A percentile compares a stretch with the other conserved stretches of the same genome.
phyloP scores from a whole-genome alignment of 2,888 invertebrate species.

The Zele albiditarsus region DNA sequence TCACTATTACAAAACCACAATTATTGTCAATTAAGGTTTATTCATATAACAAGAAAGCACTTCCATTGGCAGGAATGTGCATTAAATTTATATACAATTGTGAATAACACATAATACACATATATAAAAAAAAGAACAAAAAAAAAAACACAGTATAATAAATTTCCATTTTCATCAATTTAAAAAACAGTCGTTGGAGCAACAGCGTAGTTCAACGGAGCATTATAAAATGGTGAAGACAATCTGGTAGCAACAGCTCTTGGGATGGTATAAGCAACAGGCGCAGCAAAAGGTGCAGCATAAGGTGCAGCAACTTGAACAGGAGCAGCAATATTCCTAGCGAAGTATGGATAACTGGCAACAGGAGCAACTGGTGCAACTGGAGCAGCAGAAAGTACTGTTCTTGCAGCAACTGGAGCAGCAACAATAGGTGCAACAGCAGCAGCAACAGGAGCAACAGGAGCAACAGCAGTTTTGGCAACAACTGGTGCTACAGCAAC shows the following conservation, averaged over 20 bases:
- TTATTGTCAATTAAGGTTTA: constrained; percentile 28
- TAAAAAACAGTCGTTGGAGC: constrained; percentile 32
- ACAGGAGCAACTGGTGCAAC: constrained; percentile 50
- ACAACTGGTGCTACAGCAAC: constrained; percentile 64
- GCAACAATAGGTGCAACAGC: constrained; percentile 37
- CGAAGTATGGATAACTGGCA: constrained; percentile 54
- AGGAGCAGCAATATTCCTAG: constrained; percentile 40
- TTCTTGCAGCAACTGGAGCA: constrained; percentile 32
- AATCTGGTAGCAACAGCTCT: constrained; percentile 61
- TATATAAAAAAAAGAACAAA: constrained; percentile 9
- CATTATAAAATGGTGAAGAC: constrained; percentile 47
- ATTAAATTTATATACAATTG: constrained; percentile 18
- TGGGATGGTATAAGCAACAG: constrained; percentile 56
- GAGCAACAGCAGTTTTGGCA: constrained; percentile 39
- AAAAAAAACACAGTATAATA: too few relatives aligned
- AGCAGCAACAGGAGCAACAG: constrained; percentile 34
- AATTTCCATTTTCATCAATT: constrained; percentile 2
- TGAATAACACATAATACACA: background rate
- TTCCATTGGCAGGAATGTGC: background rate
- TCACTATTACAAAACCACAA: background rate
- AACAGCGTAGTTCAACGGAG: constrained; percentile 39
- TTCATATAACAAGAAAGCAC: constrained; percentile 33
- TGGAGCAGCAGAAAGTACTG: constrained; percentile 30
- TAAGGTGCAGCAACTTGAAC: constrained; percentile 38
- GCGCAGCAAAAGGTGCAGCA: constrained; percentile 45